These are phyloP conservation scores for Cyprinodon brontotheroides DNA, from an alignment of 2,113 vertebrate genomes.

Conservation along the genomic window DNA sequence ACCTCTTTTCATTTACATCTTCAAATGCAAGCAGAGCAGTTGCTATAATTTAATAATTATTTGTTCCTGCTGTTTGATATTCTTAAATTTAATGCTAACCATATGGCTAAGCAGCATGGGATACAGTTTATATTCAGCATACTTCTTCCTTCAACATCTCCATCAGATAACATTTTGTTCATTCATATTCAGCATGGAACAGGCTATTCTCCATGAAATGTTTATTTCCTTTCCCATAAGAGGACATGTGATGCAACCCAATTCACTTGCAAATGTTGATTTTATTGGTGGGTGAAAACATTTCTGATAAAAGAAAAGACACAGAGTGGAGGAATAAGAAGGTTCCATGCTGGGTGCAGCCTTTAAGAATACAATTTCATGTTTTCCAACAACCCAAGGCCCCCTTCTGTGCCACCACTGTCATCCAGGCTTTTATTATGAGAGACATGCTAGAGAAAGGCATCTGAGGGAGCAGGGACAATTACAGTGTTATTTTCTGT, in stretches of 20 bases:
- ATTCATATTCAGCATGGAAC: slow-evolving; percentile 73
- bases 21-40: slow-evolving; percentile 47
- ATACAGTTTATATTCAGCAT: slow-evolving; percentile 65
- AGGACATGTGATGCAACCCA: slow-evolving; percentile 69
- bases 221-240: slow-evolving; percentile 71
- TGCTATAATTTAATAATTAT: slow-evolving; percentile 75
- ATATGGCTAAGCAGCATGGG: slow-evolving; percentile 65
- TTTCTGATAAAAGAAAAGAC: slow-evolving; percentile 72
- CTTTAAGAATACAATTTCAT: slow-evolving; percentile 71
- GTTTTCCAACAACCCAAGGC: slow-evolving; percentile 54
- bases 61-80: slow-evolving; percentile 74
- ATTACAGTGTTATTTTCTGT: slow-evolving; percentile 65
- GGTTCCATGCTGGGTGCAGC: slow-evolving; percentile 49
- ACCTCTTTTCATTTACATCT: slow-evolving; percentile 61
- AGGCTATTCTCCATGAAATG: slow-evolving; percentile 65
- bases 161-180: slow-evolving; percentile 76
- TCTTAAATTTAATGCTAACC: slow-evolving; percentile 63
- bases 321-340: slow-evolving; percentile 50
- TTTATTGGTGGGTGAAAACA: slow-evolving; percentile 74
- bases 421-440: slow-evolving; percentile 69
- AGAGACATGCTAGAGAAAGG: slow-evolving; percentile 51
- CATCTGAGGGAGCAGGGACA: slow-evolving; percentile 53
- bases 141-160: slow-evolving; percentile 65
- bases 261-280: slow-evolving; percentile 78
- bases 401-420: slow-evolving; percentile 63